Conservation (phyloP, 2,113 vertebrate species). For the Cavia aperea region DNA sequence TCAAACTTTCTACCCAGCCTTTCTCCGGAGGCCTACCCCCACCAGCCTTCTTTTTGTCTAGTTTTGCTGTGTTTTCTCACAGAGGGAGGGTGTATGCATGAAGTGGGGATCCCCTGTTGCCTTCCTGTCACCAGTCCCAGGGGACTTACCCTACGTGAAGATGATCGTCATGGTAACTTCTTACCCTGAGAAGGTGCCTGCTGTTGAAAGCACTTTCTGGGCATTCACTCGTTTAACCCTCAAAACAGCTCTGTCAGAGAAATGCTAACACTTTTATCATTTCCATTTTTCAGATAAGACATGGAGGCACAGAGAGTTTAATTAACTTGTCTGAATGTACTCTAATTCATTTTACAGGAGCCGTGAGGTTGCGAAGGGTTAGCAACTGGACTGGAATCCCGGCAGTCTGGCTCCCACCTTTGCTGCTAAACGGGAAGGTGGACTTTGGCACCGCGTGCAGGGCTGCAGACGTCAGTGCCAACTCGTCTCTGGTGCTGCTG, state of each 20-base stretch:
- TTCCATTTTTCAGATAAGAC: conserved; percentile 18
- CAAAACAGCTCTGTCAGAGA: not conserved
- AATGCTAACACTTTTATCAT: not conserved
- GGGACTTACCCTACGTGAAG: not conserved
- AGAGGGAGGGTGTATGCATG: not conserved
- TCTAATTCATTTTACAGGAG: not conserved
- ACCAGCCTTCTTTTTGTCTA: not conserved
- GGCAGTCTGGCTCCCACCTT: not conserved
- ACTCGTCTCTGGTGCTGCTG: not conserved
- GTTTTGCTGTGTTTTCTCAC: conserved; percentile 5
- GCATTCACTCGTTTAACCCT: not conserved
- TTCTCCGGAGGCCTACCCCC: not conserved
- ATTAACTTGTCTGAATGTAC: not conserved
- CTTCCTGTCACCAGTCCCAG: not conserved
- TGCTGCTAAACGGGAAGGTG: not conserved
- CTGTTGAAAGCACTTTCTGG: not conserved
- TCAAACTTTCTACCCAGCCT: not conserved
- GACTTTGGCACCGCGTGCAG: not conserved
- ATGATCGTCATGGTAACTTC: not conserved
- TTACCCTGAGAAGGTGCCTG: not conserved
- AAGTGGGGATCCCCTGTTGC: not conserved
- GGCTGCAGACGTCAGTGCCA: not conserved
- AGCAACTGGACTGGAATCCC: not conserved
- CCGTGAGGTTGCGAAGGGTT: not conserved
- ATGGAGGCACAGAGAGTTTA: not conserved